Evolutionary conservation across 2,888 invertebrate species (phyloP).

Genomic region (Thecocarcelia acutangulata): DNA sequence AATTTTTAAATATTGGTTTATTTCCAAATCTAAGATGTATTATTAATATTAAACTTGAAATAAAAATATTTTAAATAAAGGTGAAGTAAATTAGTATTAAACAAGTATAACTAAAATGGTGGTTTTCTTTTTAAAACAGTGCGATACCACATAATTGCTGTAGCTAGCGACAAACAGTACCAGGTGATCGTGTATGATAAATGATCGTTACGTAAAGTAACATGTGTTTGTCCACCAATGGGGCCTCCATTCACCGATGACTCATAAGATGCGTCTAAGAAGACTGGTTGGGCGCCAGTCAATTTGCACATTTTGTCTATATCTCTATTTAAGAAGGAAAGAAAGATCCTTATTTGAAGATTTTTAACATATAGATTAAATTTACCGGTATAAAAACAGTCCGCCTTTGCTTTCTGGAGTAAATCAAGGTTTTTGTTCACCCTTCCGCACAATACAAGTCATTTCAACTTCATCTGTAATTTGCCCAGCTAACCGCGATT

Average conservation of each 20-base stretch:
- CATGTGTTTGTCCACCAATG: slow-evolving; percentile 94
- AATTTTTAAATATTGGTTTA: too few relatives aligned
- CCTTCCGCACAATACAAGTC: slow-evolving; percentile 89
- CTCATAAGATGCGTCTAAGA: slow-evolving; percentile 89
- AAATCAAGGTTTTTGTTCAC: slow-evolving; percentile 90
- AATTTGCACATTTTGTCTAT: slow-evolving; percentile 88
- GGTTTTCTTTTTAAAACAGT: slow-evolving; percentile 82
- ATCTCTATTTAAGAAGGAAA: slow-evolving; percentile 83
- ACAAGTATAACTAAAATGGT: slow-evolving; percentile 53
- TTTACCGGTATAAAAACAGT: slow-evolving; percentile 88
- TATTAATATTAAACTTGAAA: slow-evolving; percentile 21
- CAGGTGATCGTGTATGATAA: slow-evolving; percentile 95
- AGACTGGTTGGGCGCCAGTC: slow-evolving; percentile 88
- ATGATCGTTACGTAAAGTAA: slow-evolving; percentile 95
- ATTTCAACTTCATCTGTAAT: slow-evolving; percentile 87
- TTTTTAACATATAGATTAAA: neutral
- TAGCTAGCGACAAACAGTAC: slow-evolving; percentile 89
- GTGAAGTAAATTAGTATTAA: slow-evolving; percentile 47
- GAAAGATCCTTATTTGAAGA: neutral
- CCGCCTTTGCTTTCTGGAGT: slow-evolving; percentile 87
- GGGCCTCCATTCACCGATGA: slow-evolving; percentile 87
- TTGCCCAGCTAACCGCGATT: slow-evolving; percentile 85
- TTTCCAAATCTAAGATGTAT: too few relatives aligned
- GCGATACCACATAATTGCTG: slow-evolving; percentile 88
- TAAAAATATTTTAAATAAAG: slow-evolving; percentile 40